Conservation (phyloP, 2,888 invertebrate species). For the Gymnosoma rotundatum region DNA sequence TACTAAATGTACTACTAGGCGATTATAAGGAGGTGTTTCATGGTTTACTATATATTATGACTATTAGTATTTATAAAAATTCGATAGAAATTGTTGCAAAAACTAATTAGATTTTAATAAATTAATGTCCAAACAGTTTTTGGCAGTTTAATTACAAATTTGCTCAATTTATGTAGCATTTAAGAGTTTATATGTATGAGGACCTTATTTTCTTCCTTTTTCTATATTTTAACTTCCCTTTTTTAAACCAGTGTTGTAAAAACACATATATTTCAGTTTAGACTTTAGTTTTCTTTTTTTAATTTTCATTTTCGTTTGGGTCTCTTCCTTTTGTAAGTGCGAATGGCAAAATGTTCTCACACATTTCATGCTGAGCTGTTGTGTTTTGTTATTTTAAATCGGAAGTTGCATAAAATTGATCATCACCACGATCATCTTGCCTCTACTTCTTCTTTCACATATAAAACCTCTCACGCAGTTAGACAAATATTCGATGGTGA, state of each 20-base stretch:
- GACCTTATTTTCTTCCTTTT: constrained; percentile 39
- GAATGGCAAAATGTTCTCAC: constrained; percentile 81
- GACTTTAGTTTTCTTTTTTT: too few relatives aligned
- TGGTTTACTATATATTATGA: too few relatives aligned
- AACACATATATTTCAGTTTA: not conserved
- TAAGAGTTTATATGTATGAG: too few relatives aligned
- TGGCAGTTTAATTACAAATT: too few relatives aligned
- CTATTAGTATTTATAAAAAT: too few relatives aligned
- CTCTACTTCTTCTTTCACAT: constrained; percentile 46
- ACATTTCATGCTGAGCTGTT: constrained; percentile 77
- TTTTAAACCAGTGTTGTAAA: too few relatives aligned
- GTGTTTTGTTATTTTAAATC: constrained; percentile 49
- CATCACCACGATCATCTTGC: constrained; percentile 48
- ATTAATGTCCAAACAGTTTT: too few relatives aligned
- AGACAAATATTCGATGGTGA: constrained; percentile 24
- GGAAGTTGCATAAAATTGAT: constrained; percentile 67
- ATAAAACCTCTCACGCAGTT: constrained; percentile 3
- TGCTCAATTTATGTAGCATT: too few relatives aligned
- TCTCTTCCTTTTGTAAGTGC: constrained; percentile 60
- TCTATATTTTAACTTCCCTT: not conserved
- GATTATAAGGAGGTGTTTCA: too few relatives aligned
- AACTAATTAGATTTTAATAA: too few relatives aligned
- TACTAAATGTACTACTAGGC: too few relatives aligned
- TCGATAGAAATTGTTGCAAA: too few relatives aligned
- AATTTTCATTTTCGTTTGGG: not conserved